Evolutionary conservation across 1,140 invertebrate genomes (phyloP).

Genomic region (Ephestia elutella): DNA sequence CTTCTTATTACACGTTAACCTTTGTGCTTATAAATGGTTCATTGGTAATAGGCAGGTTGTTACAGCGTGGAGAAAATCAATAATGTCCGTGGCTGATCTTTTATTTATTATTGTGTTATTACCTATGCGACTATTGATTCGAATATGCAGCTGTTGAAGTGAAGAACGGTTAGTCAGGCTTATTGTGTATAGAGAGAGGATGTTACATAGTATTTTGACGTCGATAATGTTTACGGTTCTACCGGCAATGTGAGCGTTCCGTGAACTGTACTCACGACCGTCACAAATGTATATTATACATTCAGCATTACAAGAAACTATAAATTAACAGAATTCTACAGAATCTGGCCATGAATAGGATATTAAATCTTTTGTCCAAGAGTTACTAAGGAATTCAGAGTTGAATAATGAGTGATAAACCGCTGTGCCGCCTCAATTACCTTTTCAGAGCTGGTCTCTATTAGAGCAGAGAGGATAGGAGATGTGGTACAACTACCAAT

Average conservation of each 20-base stretch:
- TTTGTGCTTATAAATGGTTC: not conserved
- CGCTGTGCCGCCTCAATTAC: too few relatives aligned
- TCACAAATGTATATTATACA: too few relatives aligned
- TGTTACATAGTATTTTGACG: constrained; percentile 2
- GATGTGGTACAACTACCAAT: too few relatives aligned
- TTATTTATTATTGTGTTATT: not conserved
- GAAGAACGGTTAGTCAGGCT: not conserved
- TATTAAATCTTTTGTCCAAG: too few relatives aligned
- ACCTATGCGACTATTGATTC: not conserved
- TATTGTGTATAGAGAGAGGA: not conserved
- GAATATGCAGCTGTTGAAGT: not conserved
- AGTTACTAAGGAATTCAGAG: too few relatives aligned
- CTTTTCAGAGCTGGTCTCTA: too few relatives aligned
- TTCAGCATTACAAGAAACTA: too few relatives aligned
- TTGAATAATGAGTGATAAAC: too few relatives aligned
- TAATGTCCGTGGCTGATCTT: not conserved
- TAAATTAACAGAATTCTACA: too few relatives aligned
- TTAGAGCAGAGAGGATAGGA: too few relatives aligned
- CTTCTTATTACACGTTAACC: not conserved
- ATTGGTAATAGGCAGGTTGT: not conserved
- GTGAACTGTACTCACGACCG: not conserved
- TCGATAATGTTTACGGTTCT: not conserved
- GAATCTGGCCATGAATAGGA: too few relatives aligned
- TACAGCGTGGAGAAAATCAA: not conserved
- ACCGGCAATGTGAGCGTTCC: not conserved